Evolutionary conservation across 2,113 vertebrate genomes (phyloP), one percentile per base, ranked within the genome.

Genomic region (Etheostoma cragini): DNA sequence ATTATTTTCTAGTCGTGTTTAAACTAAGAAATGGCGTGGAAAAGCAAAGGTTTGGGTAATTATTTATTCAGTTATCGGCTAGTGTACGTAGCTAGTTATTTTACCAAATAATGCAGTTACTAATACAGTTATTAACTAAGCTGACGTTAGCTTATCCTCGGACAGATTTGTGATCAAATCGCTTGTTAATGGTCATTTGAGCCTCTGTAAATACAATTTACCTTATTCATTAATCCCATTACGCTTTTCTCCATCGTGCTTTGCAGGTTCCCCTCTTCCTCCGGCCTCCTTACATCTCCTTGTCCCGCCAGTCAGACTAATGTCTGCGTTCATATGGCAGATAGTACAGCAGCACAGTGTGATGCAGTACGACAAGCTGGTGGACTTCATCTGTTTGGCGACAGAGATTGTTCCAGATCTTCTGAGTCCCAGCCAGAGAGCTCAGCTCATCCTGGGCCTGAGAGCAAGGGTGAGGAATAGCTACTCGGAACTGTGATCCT

Each of bases 361-460:
- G 62, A 65, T 82, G 68, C 87, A 95, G 19, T 96, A 95, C 3
- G 94, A 94, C 5, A 93, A 87, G 13, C 89, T 95, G 24, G 49
- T 94, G 67, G 92, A 94, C 70, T 94, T 96, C 78, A 88, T 96
- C 85, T 67, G 74, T 3, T 38, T 88, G 62, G 85, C 91, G 49
- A 93, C 88, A 10, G 79, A 87, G 24, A 72, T 92, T 0, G 94
- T 93, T 1, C 96, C 96, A 0, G 94, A 94, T 19, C 65, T 96
- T 17, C 93, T 96, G 47, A 92, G 69, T 69, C 87, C 87, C 65
- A 83, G 85, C 5, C 94, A 95, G 80, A 90, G 86, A 21, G 93
- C 90, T 45, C 92, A 95, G 68, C 92, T 96, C 22, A 87, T 91
- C 65, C 81, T 96, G 87, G 94, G 94, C 7, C 88, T 96, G 38